phyloP scores from a whole-genome alignment of 2,113 vertebrate genomes.

The Cottus gobio region DNA sequence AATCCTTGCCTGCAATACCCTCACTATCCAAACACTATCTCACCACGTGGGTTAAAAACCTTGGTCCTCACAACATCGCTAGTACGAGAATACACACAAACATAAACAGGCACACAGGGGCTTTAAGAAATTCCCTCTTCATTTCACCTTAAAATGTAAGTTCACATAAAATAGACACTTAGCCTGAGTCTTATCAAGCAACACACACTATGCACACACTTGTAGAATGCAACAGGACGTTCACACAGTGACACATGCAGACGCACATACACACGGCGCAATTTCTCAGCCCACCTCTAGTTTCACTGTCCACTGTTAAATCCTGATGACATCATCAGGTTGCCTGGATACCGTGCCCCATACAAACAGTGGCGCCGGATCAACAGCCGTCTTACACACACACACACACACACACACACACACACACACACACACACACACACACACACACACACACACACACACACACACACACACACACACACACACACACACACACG shows the following conservation, averaged over 20 bases:
- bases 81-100: not conserved
- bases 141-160: not conserved
- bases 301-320: constrained; percentile 50
- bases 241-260: not conserved
- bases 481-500: not conserved
- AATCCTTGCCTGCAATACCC: not conserved
- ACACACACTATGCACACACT: not conserved
- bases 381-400: constrained; percentile 12
- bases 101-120: not conserved
- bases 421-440: not conserved
- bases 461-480: not conserved
- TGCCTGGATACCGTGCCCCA: constrained; percentile 53
- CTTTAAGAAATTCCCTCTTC: not conserved
- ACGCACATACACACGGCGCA: not conserved
- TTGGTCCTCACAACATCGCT: not conserved
- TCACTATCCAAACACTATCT: not conserved
- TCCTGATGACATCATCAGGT: constrained; percentile 50
- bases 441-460: constrained; percentile 21
- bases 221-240: not conserved
- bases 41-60: not conserved
- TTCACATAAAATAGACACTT: not conserved
- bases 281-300: constrained; percentile 37
- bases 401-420: not conserved
- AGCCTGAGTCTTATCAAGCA: not conserved
- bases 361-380: constrained; percentile 49